phyloP scores from a whole-genome alignment of 2,797 vertebrate species.

The Varecia variegata region DNA sequence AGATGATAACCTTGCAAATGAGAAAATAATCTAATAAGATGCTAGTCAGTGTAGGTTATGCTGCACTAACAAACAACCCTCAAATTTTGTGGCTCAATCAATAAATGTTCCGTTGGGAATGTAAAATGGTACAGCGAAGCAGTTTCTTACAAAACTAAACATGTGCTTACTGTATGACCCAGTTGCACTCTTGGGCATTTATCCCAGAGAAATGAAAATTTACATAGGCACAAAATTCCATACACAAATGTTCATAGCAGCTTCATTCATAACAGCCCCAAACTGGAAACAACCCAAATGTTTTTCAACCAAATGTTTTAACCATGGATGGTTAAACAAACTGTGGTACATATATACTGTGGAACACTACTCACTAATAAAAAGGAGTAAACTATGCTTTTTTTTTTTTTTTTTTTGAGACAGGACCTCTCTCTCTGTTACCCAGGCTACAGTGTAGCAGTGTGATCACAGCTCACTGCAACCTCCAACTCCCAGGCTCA shows the following conservation, averaged over 20 bases:
- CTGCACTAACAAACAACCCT: neutral
- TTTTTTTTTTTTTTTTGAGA: neutral
- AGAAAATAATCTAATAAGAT: neutral
- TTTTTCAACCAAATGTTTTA: neutral
- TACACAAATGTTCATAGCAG: neutral
- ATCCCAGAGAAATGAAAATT: neutral
- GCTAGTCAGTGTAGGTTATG: neutral
- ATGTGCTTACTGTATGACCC: neutral
- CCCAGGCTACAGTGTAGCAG: neutral
- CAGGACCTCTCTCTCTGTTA: neutral
- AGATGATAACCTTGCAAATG: neutral
- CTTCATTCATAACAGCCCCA: neutral
- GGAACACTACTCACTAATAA: neutral
- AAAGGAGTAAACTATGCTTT: neutral
- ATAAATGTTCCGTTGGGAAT: neutral
- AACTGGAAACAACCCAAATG: neutral
- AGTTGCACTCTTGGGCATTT: neutral
- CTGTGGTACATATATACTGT: neutral
- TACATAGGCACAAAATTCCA: neutral
- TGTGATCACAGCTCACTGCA: neutral
- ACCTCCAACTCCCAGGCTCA: neutral
- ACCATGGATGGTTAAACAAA: neutral
- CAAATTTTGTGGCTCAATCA: neutral
- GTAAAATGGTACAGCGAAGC: neutral
- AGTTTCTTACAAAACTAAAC: neutral